Base-by-base conservation (phyloP, 2,113 vertebrate genomes). In the Acinonyx jubatus region DNA sequence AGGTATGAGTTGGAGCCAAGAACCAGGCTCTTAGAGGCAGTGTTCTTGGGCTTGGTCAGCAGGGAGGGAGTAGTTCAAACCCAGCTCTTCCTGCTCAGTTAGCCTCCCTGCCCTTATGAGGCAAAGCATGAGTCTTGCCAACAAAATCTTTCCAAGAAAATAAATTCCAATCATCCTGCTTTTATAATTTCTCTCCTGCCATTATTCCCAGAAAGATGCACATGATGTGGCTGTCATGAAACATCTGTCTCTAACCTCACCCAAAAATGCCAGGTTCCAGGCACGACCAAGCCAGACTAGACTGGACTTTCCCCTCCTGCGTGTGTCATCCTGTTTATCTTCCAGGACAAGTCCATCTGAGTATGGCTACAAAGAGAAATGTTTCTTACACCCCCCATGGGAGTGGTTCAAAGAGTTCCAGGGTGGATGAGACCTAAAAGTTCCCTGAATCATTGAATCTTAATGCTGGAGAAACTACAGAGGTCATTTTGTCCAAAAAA, bases 81-180 rank as follows among this genome's bases (percentile, higher is more conserved):
- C 52, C 69, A 81, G 16, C 29, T 91, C 55, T 79, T 96, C 73
- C 55, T 82, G 82, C 36, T 82, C 95, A 66, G n/a, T 73, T 61
- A 45, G 66, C 82, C 52, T 97, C 52, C 83, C 85, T 63, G 91
- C 74, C 89, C 84, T 79, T 96, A 89, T 95, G 96, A 97, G 78
- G 88, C 93, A 97, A 95, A 97, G 69, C 41, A 66, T 33, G 33
- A 93, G 61, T 41, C 85, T 94, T 89, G 94, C 96, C 97, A 98
- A 93, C 48, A 95, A 73, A 74, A 91, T 76, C 94, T 98, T 91
- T 98, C 96, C 97, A 98, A 97, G 96, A 96, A 98, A 97, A 95
- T 76, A 76, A 95, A 80, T 89, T 71, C 86, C 91, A 80, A 63
- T 93, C 88, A 89, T 89, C 33, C 73, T 90, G 63, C 73, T 97